Base-by-base conservation (phyloP, 2,113 vertebrate species). In the Zonotrichia leucophrys region DNA sequence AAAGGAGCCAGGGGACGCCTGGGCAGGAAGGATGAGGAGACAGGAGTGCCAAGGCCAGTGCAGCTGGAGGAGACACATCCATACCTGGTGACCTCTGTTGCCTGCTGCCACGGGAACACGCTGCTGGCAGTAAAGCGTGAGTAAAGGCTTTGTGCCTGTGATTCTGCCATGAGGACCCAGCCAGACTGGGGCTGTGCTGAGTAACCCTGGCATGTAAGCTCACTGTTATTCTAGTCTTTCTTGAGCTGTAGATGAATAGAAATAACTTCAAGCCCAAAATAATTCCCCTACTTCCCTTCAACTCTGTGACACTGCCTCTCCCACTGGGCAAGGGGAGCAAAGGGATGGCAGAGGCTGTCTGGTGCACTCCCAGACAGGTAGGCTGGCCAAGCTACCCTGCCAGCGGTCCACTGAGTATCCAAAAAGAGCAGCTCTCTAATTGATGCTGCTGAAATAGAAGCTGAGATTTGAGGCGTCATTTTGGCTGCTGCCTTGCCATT, bases 41-140 rank as follows among this genome's bases (percentile, higher is more conserved):
- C 98, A 3, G 98, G 98, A 91, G 96, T 97, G 46, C 99, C 99
- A 0, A 98, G 97, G 95, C 98, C 97, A 0, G 98, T 99, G 89
- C 99, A 98, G 96, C 98, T 99, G 74, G 98, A 99, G 22, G 99
- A 99, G 97, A 98, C 90, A 13, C 99, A 99, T 94, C 98, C 98
- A 3, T 99, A 99, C 94, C 89, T 95, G 6, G 98, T 99, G 98
- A 99, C 99, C 47, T 99, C 99, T 0, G 99, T 99, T 82, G 99
- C 99, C 92, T 99, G 99, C 98, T 99, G 99, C 98, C 99, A 99
- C 96, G 99, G 99, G 96, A 99, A 99, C 98, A 99, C 99, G 7
- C 98, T 99, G 80, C 98, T 99, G 97, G 99, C 99, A 86, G 96
- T 99, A 64, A 99, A 99, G 97, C 97, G 99, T 99, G 98, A 99